These are phyloP conservation scores for Nasonovia ribisnigri DNA, from an alignment of 2,888 invertebrate genomes.

Conservation along the genomic window DNA sequence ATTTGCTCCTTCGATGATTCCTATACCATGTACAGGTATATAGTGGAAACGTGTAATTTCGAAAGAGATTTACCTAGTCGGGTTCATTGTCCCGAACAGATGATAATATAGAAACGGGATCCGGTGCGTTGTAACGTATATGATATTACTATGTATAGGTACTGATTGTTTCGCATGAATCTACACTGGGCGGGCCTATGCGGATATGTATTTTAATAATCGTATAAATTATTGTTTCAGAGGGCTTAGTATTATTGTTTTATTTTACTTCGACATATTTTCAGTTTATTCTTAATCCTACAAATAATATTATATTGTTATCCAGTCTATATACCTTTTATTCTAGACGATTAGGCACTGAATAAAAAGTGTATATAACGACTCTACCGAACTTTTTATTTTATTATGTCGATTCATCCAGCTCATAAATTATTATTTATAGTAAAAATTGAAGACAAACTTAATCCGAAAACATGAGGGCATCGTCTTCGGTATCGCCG, in stretches of 20 bases:
- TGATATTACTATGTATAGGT: not conserved
- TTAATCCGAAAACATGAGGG: no score
- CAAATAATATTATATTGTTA: not conserved
- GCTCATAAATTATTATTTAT: no score
- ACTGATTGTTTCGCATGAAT: not conserved
- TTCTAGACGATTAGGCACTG: not conserved
- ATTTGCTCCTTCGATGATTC: not conserved
- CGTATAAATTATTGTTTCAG: not conserved
- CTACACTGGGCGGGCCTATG: not conserved
- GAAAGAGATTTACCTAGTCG: not conserved
- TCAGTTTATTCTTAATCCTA: not conserved
- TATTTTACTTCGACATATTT: not conserved
- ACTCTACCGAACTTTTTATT: no score
- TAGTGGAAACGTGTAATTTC: not conserved
- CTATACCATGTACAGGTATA: not conserved
- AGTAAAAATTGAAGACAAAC: no score
- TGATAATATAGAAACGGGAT: not conserved
- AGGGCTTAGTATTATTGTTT: not conserved
- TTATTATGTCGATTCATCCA: no score
- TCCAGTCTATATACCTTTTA: not conserved
- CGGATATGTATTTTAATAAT: not conserved
- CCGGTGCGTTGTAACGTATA: not conserved
- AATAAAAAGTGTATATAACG: not conserved
- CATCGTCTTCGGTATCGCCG: no score
- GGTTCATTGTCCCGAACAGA: conserved; percentile 14